phyloP scores from a whole-genome alignment of 2,888 invertebrate genomes.

The Lasius platythorax region DNA sequence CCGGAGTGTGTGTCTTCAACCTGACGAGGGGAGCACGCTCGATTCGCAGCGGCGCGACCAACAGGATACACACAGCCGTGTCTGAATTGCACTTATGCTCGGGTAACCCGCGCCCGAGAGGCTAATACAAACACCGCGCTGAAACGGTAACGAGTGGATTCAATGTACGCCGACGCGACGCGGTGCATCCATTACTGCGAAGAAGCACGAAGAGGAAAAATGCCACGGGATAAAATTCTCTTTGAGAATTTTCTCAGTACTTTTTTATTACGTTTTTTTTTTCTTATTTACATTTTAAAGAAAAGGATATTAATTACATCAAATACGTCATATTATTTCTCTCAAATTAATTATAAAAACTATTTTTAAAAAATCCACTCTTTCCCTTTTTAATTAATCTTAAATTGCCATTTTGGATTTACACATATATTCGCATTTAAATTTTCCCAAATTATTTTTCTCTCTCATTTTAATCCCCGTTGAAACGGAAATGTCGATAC shows the following conservation, averaged over 20 bases:
- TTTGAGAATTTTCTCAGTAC: background rate
- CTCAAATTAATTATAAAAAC: background rate
- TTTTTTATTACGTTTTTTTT: background rate
- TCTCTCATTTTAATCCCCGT: background rate
- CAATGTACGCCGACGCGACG: conserved; percentile 14
- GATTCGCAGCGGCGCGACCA: conserved; percentile 24
- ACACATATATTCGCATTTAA: background rate
- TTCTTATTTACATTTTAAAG: background rate
- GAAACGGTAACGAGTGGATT: conserved; percentile 48
- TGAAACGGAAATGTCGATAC: background rate
- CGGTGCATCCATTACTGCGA: conserved; percentile 34
- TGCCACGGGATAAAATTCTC: background rate
- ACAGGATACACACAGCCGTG: conserved; percentile 36
- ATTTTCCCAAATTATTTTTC: background rate
- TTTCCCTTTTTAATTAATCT: background rate
- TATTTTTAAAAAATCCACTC: too few relatives aligned
- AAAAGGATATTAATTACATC: background rate
- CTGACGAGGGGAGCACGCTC: conserved; percentile 55
- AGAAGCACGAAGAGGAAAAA: conserved; percentile 18
- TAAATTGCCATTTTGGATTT: background rate
- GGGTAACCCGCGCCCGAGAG: conserved; percentile 43
- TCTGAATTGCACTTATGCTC: conserved; percentile 53
- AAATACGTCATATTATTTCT: background rate
- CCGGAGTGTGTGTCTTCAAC: conserved; percentile 63
- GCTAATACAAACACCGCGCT: conserved; percentile 20